Percentiles rank a stretch among this genome's conserved stretches.
Conservation (phyloP, 2,797 vertebrate species). For the Schizopygopsis malacanthus region DNA sequence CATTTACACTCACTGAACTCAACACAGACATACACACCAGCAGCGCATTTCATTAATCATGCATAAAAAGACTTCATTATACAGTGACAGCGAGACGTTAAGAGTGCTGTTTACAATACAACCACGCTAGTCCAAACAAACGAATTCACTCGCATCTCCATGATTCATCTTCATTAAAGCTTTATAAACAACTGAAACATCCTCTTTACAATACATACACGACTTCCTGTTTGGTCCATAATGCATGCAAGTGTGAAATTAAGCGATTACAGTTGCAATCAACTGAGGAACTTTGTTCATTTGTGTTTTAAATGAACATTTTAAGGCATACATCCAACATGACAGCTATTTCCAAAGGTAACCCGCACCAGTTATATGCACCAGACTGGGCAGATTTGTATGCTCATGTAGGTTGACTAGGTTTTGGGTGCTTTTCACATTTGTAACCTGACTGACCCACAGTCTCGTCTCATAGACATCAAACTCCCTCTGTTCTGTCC, state of each 20-base stretch:
- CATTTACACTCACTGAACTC: slow-evolving; percentile 14
- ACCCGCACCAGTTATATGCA: not conserved
- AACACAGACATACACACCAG: not conserved
- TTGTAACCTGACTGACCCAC: slow-evolving; percentile 7
- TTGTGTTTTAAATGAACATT: not conserved
- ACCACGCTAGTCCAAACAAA: slow-evolving; percentile 20
- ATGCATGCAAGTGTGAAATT: not conserved
- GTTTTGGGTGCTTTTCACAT: not conserved
- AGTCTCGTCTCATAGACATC: not conserved
- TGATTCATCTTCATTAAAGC: slow-evolving; percentile 37
- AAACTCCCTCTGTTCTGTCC: not conserved
- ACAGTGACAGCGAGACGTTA: not conserved
- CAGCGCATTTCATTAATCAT: not conserved
- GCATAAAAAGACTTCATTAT: slow-evolving; percentile 19
- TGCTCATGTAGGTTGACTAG: not conserved
- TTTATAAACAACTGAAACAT: slow-evolving; percentile 8
- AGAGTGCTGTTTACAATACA: not conserved
- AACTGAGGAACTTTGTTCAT: not conserved
- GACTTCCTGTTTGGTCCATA: not conserved
- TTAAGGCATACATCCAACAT: not conserved
- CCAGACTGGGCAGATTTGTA: not conserved
- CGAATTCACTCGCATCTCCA: not conserved
- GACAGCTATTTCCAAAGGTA: not conserved
- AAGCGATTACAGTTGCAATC: not conserved
- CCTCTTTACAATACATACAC: not conserved